Base-by-base conservation (phyloP, 2,113 vertebrate genomes). In the Ranitomeya imitator region DNA sequence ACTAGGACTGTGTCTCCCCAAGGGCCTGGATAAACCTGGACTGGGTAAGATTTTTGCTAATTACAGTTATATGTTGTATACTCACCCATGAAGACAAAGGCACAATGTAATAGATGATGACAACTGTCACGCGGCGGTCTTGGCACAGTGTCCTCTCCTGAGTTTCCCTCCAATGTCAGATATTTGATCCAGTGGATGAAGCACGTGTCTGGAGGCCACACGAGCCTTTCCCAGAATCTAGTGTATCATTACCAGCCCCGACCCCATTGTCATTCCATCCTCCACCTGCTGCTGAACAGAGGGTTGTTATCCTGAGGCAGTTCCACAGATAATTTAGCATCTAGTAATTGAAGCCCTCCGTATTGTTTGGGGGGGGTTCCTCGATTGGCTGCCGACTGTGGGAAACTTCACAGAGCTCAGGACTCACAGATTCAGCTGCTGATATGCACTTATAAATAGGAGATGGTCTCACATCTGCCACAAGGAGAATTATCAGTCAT, bases 241-340 rank as follows among this genome's bases (percentile, higher is more conserved):
- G 59, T 88, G 79, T 88, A 61, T 71, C 77, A 80, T 87, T 71
- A 87, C 18, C 23, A 59, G 51, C 74, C 19, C 65, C 23, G 67
- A 6, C 77, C 23, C 86, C 55, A 88, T 88, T 88, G 86, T 83
- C 54, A 0, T 59, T 31, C 79, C 79, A 52, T 57, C 52, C 54
- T 83, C 86, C 79, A 88, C 86, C 86, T 88, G 86, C 86, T 88
- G 52, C 86, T 73, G 80, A 71, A 82, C 86, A 87, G 86, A 87
- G 86, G 79, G 26, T 61, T 81, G 78, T 82, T 82, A 88, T 83
- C 79, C 79, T 60, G 18, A 73, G 78, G 78, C 86, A 83, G 79
- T 26, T 59, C 54, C 65, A 60, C 86, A 83, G 78, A 77, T 79
- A 59, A 55, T 77, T 87, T 90, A 74, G 69, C 73, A 55, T 81